Evolutionary conservation across 2,113 vertebrate genomes (phyloP).

Genomic region (Typhlomys cinereus): DNA sequence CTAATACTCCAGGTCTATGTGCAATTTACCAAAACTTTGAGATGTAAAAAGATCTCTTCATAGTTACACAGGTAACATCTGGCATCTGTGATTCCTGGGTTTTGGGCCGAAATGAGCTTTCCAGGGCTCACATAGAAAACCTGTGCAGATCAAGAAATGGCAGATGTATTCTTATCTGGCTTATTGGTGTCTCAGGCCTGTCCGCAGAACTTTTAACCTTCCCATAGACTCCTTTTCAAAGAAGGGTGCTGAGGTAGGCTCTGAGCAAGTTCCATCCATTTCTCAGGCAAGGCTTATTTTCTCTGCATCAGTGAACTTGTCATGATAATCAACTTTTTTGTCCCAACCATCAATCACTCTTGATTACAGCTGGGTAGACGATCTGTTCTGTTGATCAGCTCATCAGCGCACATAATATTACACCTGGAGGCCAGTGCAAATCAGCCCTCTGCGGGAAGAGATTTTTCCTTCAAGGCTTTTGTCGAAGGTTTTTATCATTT

Average conservation of each 20-base stretch:
- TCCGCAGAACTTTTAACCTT: conserved; percentile 68
- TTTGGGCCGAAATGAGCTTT: background rate
- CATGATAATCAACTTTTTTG: conserved; percentile 89
- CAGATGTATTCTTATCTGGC: conserved; percentile 55
- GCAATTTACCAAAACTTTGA: background rate
- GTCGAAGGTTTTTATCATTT: conserved; percentile 78
- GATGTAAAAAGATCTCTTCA: conserved; percentile 36
- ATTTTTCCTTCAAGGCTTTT: conserved; percentile 81
- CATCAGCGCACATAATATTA: conserved; percentile 87
- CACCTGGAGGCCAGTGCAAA: conserved; percentile 85
- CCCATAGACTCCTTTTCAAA: conserved; percentile 73
- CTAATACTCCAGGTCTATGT: conserved; percentile 51
- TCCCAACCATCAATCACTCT: conserved; percentile 88
- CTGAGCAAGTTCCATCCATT: conserved; percentile 83
- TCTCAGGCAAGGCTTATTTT: conserved; percentile 86
- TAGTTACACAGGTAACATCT: background rate
- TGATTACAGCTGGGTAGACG: conserved; percentile 85
- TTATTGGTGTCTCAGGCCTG: conserved; percentile 49
- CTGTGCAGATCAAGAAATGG: conserved; percentile 24
- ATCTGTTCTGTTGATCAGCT: conserved; percentile 88
- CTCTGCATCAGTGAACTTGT: conserved; percentile 86
- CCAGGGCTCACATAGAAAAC: background rate
- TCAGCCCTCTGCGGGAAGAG: conserved; percentile 78
- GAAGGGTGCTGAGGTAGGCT: conserved; percentile 75
- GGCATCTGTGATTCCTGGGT: conserved; percentile 2